Percentiles rank a stretch among this genome's conserved stretches.
Evolutionary conservation across 2,888 invertebrate species (phyloP).

Genomic region (Epinotia demarniana): DNA sequence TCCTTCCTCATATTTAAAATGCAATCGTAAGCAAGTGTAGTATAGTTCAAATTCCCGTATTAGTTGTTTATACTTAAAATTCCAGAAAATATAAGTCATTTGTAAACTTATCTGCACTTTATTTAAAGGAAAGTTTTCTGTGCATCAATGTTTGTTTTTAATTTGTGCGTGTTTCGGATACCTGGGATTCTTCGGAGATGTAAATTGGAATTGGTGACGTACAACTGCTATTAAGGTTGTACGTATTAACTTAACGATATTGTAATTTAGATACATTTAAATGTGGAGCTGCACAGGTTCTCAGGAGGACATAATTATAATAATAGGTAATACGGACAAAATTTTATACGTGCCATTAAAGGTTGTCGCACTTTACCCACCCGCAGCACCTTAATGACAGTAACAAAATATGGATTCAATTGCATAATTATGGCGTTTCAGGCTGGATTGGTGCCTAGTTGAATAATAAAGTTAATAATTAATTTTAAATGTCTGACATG

Average conservation of each 20-base stretch:
- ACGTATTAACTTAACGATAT: constrained; percentile 26
- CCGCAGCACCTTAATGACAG: background rate
- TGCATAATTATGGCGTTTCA: too few species aligned
- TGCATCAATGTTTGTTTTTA: constrained; percentile 71
- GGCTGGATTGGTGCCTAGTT: too few species aligned
- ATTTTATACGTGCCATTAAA: background rate
- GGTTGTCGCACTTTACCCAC: background rate
- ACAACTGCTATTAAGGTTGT: constrained; percentile 21
- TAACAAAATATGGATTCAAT: background rate
- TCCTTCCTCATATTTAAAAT: constrained; percentile 48
- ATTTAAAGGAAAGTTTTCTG: constrained; percentile 79
- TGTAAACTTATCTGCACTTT: constrained; percentile 83
- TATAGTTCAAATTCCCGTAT: constrained; percentile 52
- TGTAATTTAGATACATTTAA: constrained; percentile 1
- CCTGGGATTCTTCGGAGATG: constrained; percentile 63
- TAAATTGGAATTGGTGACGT: constrained; percentile 56
- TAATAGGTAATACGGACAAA: background rate
- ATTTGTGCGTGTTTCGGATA: constrained; percentile 54
- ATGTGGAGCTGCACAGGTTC: background rate
- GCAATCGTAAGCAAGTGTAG: constrained; percentile 49
- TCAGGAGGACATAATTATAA: background rate
- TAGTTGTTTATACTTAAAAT: constrained; percentile 66
- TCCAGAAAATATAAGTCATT: constrained; percentile 82
- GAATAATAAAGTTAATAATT: too few species aligned
- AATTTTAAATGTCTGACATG: too few species aligned